Conservation (phyloP, 2,888 invertebrate genomes). For the Metellina segmentata region DNA sequence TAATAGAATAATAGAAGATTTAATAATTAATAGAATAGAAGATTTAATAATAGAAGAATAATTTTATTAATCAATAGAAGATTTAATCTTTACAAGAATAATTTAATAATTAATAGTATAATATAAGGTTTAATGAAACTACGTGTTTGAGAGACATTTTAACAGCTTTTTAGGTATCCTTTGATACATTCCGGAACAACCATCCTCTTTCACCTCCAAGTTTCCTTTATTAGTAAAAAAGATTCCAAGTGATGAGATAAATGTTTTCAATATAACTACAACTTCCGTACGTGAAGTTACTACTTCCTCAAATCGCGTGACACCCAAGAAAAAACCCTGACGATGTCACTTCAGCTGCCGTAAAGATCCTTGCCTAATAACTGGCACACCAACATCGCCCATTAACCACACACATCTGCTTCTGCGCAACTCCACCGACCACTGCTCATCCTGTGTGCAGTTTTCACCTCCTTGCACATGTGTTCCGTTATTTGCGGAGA, state of each 20-base stretch:
- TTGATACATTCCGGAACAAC: no score
- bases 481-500: constrained; percentile 48
- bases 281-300: neutral
- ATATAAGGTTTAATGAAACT: no score
- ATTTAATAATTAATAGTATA: no score
- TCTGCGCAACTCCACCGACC: neutral
- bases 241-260: neutral
- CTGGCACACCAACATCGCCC: constrained; percentile 3
- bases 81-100: no score
- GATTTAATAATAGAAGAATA: no score
- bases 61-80: no score
- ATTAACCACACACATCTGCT: constrained; percentile 55
- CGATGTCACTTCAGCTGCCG: constrained; percentile 62
- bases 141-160: no score
- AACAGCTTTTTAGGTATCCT: no score
- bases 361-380: constrained; percentile 20
- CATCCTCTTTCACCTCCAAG: no score
- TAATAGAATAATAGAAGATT: no score
- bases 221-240: neutral
- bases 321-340: neutral
- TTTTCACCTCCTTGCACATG: constrained; percentile 5
- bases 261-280: neutral
- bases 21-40: no score
- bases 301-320: constrained; percentile 57
- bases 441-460: constrained; percentile 1